phyloP scores from a whole-genome alignment of 2,888 invertebrate genomes.

The Melieria crassipennis region DNA sequence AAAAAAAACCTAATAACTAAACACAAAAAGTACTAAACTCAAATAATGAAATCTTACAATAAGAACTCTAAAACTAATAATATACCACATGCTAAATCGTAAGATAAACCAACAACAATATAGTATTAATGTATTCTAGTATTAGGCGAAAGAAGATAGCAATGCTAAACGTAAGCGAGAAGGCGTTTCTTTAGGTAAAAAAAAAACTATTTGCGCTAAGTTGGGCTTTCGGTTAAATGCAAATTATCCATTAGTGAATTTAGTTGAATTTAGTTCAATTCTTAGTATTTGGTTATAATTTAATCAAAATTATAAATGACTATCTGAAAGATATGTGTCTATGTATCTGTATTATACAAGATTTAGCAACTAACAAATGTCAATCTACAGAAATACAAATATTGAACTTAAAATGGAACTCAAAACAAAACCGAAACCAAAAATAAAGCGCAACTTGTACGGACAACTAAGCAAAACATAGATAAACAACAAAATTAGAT shows the following conservation, averaged over 20 bases:
- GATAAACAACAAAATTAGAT: slow-evolving; percentile 34
- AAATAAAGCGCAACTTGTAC: slow-evolving; percentile 38
- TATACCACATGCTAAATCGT: too few species aligned
- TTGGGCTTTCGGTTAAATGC: not conserved
- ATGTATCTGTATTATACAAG: too few species aligned
- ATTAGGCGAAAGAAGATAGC: slow-evolving; percentile 16
- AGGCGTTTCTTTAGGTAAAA: not conserved
- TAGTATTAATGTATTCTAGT: too few species aligned
- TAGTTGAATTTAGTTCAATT: slow-evolving; percentile 5
- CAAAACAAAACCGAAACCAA: slow-evolving; percentile 24
- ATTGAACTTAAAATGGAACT: slow-evolving; percentile 6
- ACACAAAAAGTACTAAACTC: not conserved
- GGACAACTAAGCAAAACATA: slow-evolving; percentile 20
- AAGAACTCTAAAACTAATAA: too few species aligned
- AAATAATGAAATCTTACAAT: too few species aligned
- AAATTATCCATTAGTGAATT: not conserved
- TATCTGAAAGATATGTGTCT: slow-evolving; percentile 37
- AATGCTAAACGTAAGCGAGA: slow-evolving; percentile 17
- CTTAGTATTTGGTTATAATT: slow-evolving; percentile 2
- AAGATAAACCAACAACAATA: too few species aligned
- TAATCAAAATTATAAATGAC: slow-evolving; percentile 34
- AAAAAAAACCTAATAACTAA: slow-evolving; percentile 40
- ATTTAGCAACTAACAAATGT: slow-evolving; percentile 41
- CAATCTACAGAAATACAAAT: slow-evolving; percentile 37
- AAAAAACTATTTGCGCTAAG: not conserved